Base-by-base conservation (phyloP, 2,888 invertebrate species). In the Kryphioiulus occultus region DNA sequence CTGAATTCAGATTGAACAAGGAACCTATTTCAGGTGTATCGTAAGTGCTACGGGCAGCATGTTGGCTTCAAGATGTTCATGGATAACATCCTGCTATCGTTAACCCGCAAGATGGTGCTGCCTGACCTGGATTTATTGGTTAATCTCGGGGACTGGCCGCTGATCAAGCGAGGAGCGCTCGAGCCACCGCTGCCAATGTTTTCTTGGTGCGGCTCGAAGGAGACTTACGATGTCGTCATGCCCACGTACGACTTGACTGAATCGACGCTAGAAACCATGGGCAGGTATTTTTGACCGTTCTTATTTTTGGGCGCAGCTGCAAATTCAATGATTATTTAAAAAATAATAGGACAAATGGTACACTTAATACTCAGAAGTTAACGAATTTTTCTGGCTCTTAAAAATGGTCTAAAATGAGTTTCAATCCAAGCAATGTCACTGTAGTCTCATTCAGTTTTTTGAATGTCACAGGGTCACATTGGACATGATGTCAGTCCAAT, bases 101-200 rank as follows among this genome's bases (percentile, higher is more conserved):
- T 99, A 86, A 92, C 95, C 19, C 94, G 98, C 89, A 97, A 97
- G 93, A 95, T 95, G 32, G 90, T 92, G 32, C 92, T 99, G 87
- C 98, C 98, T 5, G 96, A 99, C 92, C 93, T 96, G 90, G 98
- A 99, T 92, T 94, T 99, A 90, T 95, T 98, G 90, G 94, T 96
- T 85, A 99, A 99, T 92, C 93, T 99, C 19, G 99, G 99, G 22
- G 99, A 99, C 92, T 99, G 98, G 98, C 99, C 99, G 0, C 92
- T 99, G 35, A 92, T 93, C 0, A 87, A 88, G n/a, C 88, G 88
- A 83, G 30, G 44, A 10, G 30, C 35, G 0, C 9, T 17, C 17
- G 84, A 86, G 7, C 92, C 93, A 19, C 94, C 95, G 89, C 88
- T 93, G 9, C 98, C 99, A 1, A 94, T 99, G 89, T 96, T 99